A percentile compares a stretch with the other conserved stretches of the same genome.
Evolutionary conservation across 1,140 invertebrate species (phyloP).

Genomic region (Euwallacea similis): DNA sequence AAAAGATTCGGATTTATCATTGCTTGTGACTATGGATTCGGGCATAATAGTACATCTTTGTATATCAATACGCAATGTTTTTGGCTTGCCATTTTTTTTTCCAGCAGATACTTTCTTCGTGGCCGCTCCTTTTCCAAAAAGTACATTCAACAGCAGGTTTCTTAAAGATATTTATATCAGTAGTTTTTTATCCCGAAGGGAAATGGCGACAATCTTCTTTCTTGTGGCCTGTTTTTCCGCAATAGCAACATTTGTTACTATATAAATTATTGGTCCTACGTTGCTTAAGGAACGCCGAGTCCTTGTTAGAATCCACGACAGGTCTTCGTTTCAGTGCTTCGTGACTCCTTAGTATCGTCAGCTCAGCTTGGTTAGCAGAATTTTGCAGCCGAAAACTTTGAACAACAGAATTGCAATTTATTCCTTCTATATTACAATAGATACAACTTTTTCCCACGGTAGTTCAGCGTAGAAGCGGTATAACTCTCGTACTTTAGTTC

Average conservation of each 20-base stretch:
- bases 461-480: background rate
- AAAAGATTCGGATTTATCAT: background rate
- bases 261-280: background rate
- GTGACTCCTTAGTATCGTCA: constrained; percentile 7
- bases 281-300: background rate
- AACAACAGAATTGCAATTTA: background rate
- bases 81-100: constrained; percentile 15
- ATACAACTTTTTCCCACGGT: background rate
- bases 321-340: constrained; percentile 4
- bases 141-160: background rate
- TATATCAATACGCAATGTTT: background rate
- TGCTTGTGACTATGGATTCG: constrained; percentile 1
- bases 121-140: constrained; percentile 17
- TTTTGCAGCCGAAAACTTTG: background rate
- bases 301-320: background rate
- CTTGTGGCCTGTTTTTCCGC: constrained; percentile 9
- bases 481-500: background rate
- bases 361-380: constrained; percentile 13
- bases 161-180: background rate
- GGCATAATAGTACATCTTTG: constrained; percentile 2
- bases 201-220: background rate
- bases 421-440: constrained; percentile 8
- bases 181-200: background rate
- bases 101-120: constrained; percentile 13
- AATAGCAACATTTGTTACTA: constrained; percentile 1